These are phyloP conservation scores for Casuarius casuarius DNA, from an alignment of 2,113 vertebrate genomes.

Conservation along the genomic window DNA sequence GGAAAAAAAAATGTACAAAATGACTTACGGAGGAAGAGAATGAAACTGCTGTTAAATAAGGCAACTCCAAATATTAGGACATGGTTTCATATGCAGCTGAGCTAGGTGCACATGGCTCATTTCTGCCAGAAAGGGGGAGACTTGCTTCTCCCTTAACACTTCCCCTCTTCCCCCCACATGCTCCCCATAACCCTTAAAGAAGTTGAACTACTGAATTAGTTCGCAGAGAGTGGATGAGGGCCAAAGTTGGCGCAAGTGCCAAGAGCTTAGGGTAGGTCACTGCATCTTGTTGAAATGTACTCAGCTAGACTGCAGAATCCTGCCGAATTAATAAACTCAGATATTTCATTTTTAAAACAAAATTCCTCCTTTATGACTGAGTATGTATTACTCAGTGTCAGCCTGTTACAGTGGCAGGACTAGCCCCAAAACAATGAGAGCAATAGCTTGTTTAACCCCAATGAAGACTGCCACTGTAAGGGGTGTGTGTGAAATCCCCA, in stretches of 20 bases:
- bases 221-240: accelerated
- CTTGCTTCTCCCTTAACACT: neutral
- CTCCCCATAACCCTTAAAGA: neutral
- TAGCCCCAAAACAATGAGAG: neutral
- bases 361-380: neutral
- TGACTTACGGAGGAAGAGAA: neutral
- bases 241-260: neutral
- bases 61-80: neutral
- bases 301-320: neutral
- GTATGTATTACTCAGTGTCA: neutral
- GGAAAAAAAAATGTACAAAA: neutral
- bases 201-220: neutral
- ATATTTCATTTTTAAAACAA: neutral
- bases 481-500: no score
- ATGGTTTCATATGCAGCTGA: neutral
- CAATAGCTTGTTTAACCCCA: neutral
- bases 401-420: neutral
- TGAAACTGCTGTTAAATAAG: neutral
- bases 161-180: accelerated
- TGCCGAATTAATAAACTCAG: neutral
- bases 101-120: neutral
- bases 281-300: neutral
- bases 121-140: neutral
- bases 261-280: neutral
- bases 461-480: neutral